Evolutionary conservation across 2,888 invertebrate genomes (phyloP).

Genomic region (Drosophila monieri): DNA sequence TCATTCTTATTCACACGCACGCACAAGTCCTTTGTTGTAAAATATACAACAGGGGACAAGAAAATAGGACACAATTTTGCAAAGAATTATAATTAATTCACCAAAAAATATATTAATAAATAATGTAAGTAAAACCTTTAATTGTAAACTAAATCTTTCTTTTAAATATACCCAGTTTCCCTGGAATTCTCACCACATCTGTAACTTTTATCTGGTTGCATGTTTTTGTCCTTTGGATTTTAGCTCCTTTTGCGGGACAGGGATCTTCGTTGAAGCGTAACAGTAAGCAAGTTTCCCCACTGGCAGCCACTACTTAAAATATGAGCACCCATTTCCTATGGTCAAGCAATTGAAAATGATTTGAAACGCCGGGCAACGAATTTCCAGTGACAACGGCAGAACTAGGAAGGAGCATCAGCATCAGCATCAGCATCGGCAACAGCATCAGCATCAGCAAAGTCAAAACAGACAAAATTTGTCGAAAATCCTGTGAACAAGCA

Average conservation of each 20-base stretch:
- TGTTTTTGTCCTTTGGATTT: background rate
- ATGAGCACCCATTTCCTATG: constrained; percentile 78
- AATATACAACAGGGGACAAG: background rate
- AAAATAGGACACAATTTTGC: background rate
- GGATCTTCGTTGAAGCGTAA: constrained; percentile 76
- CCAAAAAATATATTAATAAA: background rate
- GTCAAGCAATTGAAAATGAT: constrained; percentile 80
- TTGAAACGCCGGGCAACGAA: constrained; percentile 45
- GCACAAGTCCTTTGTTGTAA: constrained; percentile 59
- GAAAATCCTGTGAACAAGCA: constrained; percentile 78
- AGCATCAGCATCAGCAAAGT: constrained; percentile 45
- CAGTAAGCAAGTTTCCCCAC: constrained; percentile 71
- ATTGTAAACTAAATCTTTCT: background rate
- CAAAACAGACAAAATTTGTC: constrained; percentile 79
- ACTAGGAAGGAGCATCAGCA: background rate
- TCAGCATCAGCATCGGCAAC: constrained; percentile 10
- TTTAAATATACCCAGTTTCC: background rate
- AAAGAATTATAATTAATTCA: background rate
- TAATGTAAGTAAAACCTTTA: background rate
- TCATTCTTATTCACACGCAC: constrained; percentile 37
- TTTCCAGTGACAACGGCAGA: constrained; percentile 23
- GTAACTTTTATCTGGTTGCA: constrained; percentile 7
- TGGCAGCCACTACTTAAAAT: constrained; percentile 76
- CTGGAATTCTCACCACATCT: background rate
- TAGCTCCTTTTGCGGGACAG: constrained; percentile 6